phyloP scores from a whole-genome alignment of 2,797 vertebrate species.

The Menidia menidia region DNA sequence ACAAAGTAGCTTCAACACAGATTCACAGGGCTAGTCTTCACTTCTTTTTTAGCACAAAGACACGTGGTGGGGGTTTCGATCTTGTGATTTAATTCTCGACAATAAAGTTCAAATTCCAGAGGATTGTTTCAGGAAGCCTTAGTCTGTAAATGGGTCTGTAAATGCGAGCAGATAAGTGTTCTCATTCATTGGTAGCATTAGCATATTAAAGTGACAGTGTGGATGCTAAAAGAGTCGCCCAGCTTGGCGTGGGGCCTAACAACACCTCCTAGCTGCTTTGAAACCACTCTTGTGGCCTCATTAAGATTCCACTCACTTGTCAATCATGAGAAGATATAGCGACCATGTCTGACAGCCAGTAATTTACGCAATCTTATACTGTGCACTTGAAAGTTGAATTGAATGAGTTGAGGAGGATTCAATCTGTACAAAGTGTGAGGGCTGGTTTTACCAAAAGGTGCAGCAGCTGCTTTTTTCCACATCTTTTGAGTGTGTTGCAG shows the following conservation, averaged over 20 bases:
- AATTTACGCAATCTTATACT: slow-evolving; percentile 35
- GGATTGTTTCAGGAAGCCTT: too few species aligned
- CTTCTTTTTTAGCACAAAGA: too few species aligned
- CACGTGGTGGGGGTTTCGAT: too few species aligned
- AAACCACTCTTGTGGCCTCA: slow-evolving; percentile 19
- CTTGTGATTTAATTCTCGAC: too few species aligned
- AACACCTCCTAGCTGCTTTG: slow-evolving; percentile 35
- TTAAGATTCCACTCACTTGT: slow-evolving; percentile 56
- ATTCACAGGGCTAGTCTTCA: too few species aligned
- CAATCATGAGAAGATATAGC: slow-evolving; percentile 29
- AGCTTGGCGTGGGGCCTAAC: slow-evolving; percentile 20
- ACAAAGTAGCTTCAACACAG: too few species aligned
- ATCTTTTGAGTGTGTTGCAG: neutral
- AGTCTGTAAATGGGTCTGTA: too few species aligned
- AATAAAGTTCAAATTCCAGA: too few species aligned
- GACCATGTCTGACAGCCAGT: slow-evolving; percentile 38
- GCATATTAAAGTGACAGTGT: slow-evolving; percentile 12
- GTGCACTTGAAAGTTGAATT: slow-evolving; percentile 9
- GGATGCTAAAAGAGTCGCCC: slow-evolving; percentile 19
- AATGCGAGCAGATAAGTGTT: neutral
- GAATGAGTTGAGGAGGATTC: too few species aligned
- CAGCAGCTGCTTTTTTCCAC: too few species aligned
- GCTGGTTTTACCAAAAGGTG: too few species aligned
- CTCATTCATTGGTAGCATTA: neutral
- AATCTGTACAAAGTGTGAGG: too few species aligned